Conservation (phyloP, 2,888 invertebrate species). For the Volucella inflata region DNA sequence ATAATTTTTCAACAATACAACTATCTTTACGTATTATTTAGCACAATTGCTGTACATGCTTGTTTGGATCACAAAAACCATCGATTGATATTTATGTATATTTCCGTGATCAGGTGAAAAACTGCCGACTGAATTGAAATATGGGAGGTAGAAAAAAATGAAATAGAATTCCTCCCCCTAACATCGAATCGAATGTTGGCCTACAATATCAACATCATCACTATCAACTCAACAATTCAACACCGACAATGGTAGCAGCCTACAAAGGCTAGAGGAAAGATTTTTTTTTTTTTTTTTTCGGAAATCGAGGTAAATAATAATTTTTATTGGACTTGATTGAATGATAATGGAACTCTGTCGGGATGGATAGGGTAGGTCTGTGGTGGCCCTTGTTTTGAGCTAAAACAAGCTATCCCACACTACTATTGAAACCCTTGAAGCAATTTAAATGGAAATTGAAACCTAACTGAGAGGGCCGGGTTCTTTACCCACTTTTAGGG, state of each 20-base stretch:
- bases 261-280: constrained; percentile 13
- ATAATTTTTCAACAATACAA: no score
- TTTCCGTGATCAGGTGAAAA: constrained; percentile 14
- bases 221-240: no score
- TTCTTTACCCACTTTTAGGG: constrained; percentile 23
- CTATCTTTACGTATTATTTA: no score
- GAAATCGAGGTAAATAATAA: constrained; percentile 53
- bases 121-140: constrained; percentile 20
- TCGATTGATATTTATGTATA: constrained; percentile 16
- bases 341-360: constrained; percentile 48
- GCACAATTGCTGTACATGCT: constrained; percentile 3
- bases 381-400: constrained; percentile 2
- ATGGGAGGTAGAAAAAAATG: constrained; percentile 39
- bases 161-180: constrained; percentile 8
- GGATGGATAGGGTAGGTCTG: neutral
- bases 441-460: constrained; percentile 56
- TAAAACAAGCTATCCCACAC: constrained; percentile 10
- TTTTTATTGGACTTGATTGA: constrained; percentile 57
- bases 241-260: neutral
- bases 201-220: constrained; percentile 27
- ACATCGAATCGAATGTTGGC: constrained; percentile 21
- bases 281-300: neutral
- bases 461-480: constrained; percentile 2
- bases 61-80: constrained; percentile 2
- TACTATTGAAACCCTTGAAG: constrained; percentile 29